These are phyloP conservation scores for Danaus plexippus DNA, from an alignment of 1,140 invertebrate genomes.

Conservation along the genomic window DNA sequence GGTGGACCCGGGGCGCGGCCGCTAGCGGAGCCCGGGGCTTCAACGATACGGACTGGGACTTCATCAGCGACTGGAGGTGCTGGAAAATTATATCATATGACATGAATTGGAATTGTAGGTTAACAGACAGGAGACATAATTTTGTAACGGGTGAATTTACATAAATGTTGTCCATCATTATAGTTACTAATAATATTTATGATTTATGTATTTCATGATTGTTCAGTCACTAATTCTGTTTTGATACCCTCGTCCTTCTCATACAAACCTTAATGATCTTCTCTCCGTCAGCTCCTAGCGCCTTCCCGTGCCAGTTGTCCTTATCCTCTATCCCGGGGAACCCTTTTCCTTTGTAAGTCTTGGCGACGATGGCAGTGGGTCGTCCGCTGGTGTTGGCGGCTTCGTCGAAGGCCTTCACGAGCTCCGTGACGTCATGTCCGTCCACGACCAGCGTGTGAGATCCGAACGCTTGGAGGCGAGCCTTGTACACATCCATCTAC, in stretches of 20 bases:
- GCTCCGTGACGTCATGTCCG: conserved; percentile 94
- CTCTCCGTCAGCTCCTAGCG: conserved; percentile 86
- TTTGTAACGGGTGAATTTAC: no score
- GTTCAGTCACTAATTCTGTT: no score
- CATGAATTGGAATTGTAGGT: no score
- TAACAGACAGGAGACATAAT: no score
- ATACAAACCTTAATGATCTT: conserved; percentile 78
- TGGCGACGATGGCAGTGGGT: conserved; percentile 94
- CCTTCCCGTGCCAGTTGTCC: conserved; percentile 98
- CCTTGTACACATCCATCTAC: conserved; percentile 87
- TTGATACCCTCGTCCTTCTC: neutral
- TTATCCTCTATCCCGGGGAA: conserved; percentile 92
- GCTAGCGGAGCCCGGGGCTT: conserved; percentile 72
- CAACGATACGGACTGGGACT: conserved; percentile 63
- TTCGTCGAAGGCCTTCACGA: conserved; percentile 90
- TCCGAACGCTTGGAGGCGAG: conserved; percentile 93
- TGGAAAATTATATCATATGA: conserved; percentile 42
- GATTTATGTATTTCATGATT: no score
- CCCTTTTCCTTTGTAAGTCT: conserved; percentile 96
- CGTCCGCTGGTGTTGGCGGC: conserved; percentile 83
- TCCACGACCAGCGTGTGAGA: conserved; percentile 94
- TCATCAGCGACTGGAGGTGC: conserved; percentile 78
- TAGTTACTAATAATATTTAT: no score
- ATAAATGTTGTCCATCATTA: no score
- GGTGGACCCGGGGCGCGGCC: conserved; percentile 80